Conservation (phyloP, 2,797 vertebrate species). For the Gambelia wislizenii region DNA sequence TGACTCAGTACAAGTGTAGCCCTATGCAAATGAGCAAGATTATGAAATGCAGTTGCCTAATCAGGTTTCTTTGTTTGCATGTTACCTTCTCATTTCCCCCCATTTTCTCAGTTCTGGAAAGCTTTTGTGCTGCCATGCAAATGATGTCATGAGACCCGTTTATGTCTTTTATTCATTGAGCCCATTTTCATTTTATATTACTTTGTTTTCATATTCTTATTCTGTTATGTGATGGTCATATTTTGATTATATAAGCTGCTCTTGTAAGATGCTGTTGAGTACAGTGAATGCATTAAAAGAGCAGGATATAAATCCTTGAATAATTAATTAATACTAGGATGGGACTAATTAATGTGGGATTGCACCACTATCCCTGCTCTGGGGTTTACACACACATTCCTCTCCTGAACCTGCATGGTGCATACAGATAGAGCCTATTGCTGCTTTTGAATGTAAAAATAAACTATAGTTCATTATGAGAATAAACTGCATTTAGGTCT, state of each 20-base stretch:
- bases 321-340: neutral
- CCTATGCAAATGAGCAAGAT: neutral
- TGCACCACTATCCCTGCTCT: neutral
- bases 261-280: neutral
- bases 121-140: neutral
- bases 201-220: neutral
- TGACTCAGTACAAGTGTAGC: too few species aligned
- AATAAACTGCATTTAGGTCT: neutral
- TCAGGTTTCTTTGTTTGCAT: neutral
- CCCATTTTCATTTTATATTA: neutral
- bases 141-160: neutral
- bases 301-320: neutral
- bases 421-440: neutral
- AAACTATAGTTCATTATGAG: neutral
- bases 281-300: neutral
- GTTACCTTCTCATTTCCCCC: neutral
- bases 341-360: too few species aligned
- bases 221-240: neutral
- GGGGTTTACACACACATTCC: neutral
- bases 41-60: neutral
- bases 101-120: neutral
- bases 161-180: neutral
- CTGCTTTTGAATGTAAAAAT: neutral
- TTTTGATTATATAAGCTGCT: neutral
- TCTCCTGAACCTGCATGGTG: neutral